Base-by-base conservation (phyloP, 1,140 invertebrate species). In the Penaeus vannamei region DNA sequence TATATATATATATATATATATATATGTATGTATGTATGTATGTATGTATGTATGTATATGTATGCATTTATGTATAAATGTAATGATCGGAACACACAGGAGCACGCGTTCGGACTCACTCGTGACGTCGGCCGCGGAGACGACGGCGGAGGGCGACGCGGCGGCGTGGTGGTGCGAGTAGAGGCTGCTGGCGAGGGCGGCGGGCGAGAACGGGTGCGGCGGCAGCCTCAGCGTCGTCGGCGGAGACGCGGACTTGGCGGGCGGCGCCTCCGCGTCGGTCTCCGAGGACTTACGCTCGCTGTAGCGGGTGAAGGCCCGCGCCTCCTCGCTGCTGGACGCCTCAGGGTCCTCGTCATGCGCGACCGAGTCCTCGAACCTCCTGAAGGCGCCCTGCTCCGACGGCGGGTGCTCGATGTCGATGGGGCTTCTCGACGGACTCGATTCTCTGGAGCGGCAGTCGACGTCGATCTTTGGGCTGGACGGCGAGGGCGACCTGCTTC, bases 401-500 rank as follows among this genome's bases (percentile, higher is more conserved):
- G 69, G 59, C 19, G 87, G 69, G 53, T 53, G 53, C 5, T 89
- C 87, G 14, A 53, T 64, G 26, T 84, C 69, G n/a, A 64, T 19
- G n/a, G 87, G 72, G 59, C 81, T 89, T 79, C 82, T 84, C 36
- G 59, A 26, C 26, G 87, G 87, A 26, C 87, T 89, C 0, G 87
- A 84, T 19, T 89, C 87, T 64, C 87, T 76, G n/a, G 87, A 89
- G 29, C 83, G 87, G 62, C 69, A 84, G 82, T 84, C 87, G 32
- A 89, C 87, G 66, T 89, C 87, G 53, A 89, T 89, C 76, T 85
- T 89, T 22, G 87, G 87, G 87, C 87, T 89, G 82, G 82, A 85
- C 72, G 87, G 87, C 8, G 87, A 89, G 53, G 72, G 32, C 22
- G 87, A 89, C 42, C 87, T 79, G 61, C 87, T 89, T 32, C 60